Base-by-base conservation (phyloP, 2,888 invertebrate genomes). In the Trichogramma dendrolimi region DNA sequence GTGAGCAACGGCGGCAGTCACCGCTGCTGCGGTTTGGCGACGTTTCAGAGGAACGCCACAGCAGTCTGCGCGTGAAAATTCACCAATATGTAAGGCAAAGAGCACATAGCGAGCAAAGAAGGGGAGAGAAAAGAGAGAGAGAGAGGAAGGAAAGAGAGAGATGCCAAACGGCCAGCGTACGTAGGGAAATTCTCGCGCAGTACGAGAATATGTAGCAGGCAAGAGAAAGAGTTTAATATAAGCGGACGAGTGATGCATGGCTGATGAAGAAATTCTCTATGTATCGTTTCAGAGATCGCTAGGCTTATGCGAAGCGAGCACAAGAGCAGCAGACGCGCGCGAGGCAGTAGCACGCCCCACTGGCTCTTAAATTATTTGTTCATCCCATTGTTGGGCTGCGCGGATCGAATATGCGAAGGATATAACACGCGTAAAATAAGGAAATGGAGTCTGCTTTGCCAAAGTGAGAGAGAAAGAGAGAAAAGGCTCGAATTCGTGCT, bases 11-110 rank as follows among this genome's bases (percentile, higher is more conserved):
- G 8, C 61, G 67, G 68, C 68, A 64, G 56, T 67, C 67, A 67
- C 67, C 69, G 68, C 67, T 68, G 68, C 68, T 74, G 78, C 69
- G 76, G 78, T 75, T 78, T 77, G 75, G 76, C 76, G 71, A 68
- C 67, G 73, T 72, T 77, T 75, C 75, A 74, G 70, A 65, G 65
- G 60, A 58, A 57, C 54, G 62, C 58, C 46, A 49, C 44, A 46
- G 60, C 68, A 62, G 44, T 5, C n/a, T 14, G 38, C 5, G 6
- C 41, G 53, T 47, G 53, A 57, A 57, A 61, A 57, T 61, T 56
- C 52, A 11, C 52, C 52, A 42, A 61, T 53, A 53, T 43, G 5
- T 27, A 41, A 14, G 14, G n/a, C 27, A 42, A 42, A 41, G 11
- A 5, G 41, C 11, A 42, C 55, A 49, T 50, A 47, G 53, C 51